Conservation (phyloP, 2,113 vertebrate species). For the Chlorocebus sabaeus region DNA sequence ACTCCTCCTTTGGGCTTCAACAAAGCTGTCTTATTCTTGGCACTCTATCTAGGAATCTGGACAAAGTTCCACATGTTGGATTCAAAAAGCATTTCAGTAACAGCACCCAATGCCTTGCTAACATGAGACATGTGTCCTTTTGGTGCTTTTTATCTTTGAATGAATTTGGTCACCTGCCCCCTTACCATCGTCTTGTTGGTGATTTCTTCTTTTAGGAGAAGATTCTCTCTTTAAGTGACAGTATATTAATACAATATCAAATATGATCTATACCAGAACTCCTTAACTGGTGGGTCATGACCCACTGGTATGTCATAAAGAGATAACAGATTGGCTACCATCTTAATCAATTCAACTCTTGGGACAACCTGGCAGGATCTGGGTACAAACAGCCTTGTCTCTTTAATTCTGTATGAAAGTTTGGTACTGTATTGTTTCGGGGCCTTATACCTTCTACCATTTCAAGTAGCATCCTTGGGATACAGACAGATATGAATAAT, state of each 20-base stretch:
- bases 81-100: neutral
- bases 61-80: neutral
- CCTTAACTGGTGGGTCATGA: neutral
- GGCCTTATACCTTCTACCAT: neutral
- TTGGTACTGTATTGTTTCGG: neutral
- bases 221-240: neutral
- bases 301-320: neutral
- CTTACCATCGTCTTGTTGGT: neutral
- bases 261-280: neutral
- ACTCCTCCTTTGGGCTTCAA: neutral
- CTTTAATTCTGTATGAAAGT: neutral
- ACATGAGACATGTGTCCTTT: neutral
- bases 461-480: slow-evolving; percentile 30
- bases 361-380: neutral
- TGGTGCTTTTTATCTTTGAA: neutral
- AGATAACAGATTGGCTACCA: neutral
- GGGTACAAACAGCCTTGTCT: neutral
- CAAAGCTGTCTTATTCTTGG: neutral
- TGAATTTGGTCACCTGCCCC: neutral
- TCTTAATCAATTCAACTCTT: neutral
- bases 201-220: neutral
- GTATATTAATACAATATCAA: neutral
- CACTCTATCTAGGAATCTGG: neutral
- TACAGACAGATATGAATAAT: slow-evolving; percentile 56
- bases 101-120: neutral